Conservation (phyloP, 1,140 invertebrate genomes). For the Venturia canescens region DNA sequence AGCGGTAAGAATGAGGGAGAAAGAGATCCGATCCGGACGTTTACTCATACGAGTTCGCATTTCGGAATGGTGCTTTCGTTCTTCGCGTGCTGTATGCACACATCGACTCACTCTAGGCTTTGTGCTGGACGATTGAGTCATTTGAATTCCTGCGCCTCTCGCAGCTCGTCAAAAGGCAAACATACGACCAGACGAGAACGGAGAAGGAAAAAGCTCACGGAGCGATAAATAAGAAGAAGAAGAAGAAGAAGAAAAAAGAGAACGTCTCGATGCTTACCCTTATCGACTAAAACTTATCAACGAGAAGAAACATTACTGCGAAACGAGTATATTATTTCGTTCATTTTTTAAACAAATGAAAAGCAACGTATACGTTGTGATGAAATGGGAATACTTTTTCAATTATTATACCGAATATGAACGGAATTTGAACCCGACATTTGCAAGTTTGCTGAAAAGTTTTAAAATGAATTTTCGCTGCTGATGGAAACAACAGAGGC, state of each 20-base stretch:
- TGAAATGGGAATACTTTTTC: not conserved
- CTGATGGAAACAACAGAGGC: conserved; percentile 21
- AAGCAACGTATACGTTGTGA: too few species aligned
- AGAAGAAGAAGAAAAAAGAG: not conserved
- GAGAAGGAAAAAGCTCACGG: not conserved
- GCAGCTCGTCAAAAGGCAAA: conserved; percentile 15
- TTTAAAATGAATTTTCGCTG: not conserved
- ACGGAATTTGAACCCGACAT: not conserved
- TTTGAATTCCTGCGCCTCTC: conserved; percentile 1
- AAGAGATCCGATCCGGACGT: conserved; percentile 1
- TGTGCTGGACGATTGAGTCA: conserved; percentile 41
- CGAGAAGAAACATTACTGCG: conserved; percentile 37
- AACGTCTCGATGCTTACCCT: not conserved
- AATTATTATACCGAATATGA: not conserved
- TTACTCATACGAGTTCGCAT: not conserved
- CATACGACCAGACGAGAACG: not conserved
- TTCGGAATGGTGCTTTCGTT: conserved; percentile 1
- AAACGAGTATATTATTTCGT: conserved; percentile 17
- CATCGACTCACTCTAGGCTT: conserved; percentile 24
- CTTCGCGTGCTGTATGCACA: conserved; percentile 22
- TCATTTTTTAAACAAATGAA: not conserved
- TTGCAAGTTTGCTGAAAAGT: not conserved
- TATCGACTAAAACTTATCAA: not conserved
- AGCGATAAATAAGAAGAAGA: not conserved
- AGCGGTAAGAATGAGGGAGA: too few species aligned